Conservation (phyloP, 64 coral and sea anemone genomes). For the Montipora sp. region DNA sequence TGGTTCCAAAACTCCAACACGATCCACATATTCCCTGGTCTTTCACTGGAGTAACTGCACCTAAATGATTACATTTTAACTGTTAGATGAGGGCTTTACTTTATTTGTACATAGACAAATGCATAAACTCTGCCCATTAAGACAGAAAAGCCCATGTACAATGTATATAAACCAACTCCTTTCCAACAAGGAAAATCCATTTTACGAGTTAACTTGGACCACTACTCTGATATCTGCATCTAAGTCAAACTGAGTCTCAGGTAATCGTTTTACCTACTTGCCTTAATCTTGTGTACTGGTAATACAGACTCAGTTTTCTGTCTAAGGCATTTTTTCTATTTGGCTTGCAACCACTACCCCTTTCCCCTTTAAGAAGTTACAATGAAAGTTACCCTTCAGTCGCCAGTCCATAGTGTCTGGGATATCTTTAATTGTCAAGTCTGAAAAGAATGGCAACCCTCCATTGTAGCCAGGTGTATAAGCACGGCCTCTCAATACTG, state of each 20-base stretch:
- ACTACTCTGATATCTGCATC: no score
- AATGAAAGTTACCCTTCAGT: slow-evolving; percentile 53
- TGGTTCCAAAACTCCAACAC: slow-evolving; percentile 98
- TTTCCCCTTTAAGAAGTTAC: neutral
- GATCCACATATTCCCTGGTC: slow-evolving; percentile 98
- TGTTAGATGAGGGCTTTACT: neutral
- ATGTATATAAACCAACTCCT: no score
- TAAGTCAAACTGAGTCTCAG: no score
- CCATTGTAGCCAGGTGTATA: slow-evolving; percentile 82
- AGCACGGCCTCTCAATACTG: slow-evolving; percentile 79
- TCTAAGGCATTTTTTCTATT: no score
- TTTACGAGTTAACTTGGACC: no score
- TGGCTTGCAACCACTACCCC: no score
- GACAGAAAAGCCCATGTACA: no score
- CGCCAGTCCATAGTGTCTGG: slow-evolving; percentile 87
- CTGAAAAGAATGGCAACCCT: slow-evolving; percentile 79
- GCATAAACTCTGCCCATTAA: no score
- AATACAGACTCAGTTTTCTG: no score
- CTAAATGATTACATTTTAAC: slow-evolving; percentile 33
- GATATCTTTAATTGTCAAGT: slow-evolving; percentile 82
- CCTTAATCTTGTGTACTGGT: no score
- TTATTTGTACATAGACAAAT: neutral
- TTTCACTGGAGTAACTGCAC: slow-evolving; percentile 99
- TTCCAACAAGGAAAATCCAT: no score
- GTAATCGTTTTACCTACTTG: no score